Percentiles rank a stretch among this genome's conserved stretches.
phyloP scores from a whole-genome alignment of 1,140 invertebrate genomes.

The Aphelenchoides fujianensis region DNA sequence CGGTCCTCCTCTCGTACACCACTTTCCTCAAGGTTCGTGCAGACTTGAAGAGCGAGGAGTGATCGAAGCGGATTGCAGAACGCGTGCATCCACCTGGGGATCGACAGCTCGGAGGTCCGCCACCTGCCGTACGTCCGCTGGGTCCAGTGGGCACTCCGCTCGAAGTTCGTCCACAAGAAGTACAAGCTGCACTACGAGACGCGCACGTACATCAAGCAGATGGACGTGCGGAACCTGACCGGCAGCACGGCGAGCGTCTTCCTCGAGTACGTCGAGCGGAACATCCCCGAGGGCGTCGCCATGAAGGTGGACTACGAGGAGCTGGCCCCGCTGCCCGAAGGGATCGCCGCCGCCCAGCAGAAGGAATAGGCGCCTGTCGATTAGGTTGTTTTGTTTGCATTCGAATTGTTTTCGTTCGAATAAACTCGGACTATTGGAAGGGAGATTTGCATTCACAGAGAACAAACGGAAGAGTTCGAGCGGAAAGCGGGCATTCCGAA shows the following conservation, averaged over 20 bases:
- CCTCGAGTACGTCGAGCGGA: slow-evolving; percentile 91
- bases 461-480: slow-evolving; percentile 2
- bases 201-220: slow-evolving; percentile 82
- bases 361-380: neutral
- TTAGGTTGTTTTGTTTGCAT: slow-evolving; percentile 10
- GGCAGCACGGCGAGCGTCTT: slow-evolving; percentile 91
- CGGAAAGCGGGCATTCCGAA: neutral
- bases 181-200: slow-evolving; percentile 92
- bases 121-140: slow-evolving; percentile 51
- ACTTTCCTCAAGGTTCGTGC: slow-evolving; percentile 47
- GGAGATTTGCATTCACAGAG: neutral
- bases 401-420: neutral
- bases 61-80: slow-evolving; percentile 34
- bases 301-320: slow-evolving; percentile 76
- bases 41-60: neutral
- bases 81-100: slow-evolving; percentile 48
- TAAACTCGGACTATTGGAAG: neutral
- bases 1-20: slow-evolving; percentile 55
- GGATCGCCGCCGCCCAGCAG: neutral
- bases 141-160: slow-evolving; percentile 72
- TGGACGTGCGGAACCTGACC: slow-evolving; percentile 79
- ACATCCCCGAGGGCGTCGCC: slow-evolving; percentile 91
- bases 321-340: slow-evolving; percentile 36
- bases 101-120: slow-evolving; percentile 28
- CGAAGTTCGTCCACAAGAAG: slow-evolving; percentile 86